Conservation (phyloP, 2,797 vertebrate genomes). For the Epinephelus malabaricus region DNA sequence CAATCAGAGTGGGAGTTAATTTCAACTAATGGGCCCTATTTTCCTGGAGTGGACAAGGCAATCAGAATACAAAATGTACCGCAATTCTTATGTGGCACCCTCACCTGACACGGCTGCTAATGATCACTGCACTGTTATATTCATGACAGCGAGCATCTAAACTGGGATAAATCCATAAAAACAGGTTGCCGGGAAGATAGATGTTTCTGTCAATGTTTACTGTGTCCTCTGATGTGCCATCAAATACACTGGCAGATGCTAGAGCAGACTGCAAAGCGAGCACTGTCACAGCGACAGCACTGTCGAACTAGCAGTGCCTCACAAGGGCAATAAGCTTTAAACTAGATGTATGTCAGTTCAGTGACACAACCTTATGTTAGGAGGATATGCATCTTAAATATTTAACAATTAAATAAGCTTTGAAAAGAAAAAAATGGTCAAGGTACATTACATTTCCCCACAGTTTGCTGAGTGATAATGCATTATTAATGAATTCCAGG, state of each 20-base stretch:
- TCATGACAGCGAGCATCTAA: constrained; percentile 53
- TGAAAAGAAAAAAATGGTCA: constrained; percentile 40
- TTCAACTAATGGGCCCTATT: constrained; percentile 42
- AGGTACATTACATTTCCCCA: constrained; percentile 46
- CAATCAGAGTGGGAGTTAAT: constrained; percentile 63
- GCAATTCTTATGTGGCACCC: neutral
- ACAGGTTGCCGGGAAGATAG: constrained; percentile 59
- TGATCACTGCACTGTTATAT: constrained; percentile 45
- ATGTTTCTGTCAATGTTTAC: constrained; percentile 76
- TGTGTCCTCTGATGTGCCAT: constrained; percentile 70
- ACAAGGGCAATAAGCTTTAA: constrained; percentile 54
- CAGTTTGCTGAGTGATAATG: constrained; percentile 46
- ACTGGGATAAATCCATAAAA: constrained; percentile 59
- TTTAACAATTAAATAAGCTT: constrained; percentile 61
- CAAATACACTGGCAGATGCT: constrained; percentile 64
- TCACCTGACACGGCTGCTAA: constrained; percentile 46
- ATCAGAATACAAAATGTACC: constrained; percentile 28
- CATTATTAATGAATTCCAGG: constrained; percentile 58
- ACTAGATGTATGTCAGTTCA: constrained; percentile 43
- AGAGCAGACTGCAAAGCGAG: constrained; percentile 60
- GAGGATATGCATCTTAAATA: constrained; percentile 58
- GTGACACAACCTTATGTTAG: constrained; percentile 59
- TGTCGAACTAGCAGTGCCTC: constrained; percentile 29
- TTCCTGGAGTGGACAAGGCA: constrained; percentile 34
- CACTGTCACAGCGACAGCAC: constrained; percentile 40